A percentile compares a stretch with the other conserved stretches of the same genome.
phyloP scores from a whole-genome alignment of 2,113 vertebrate genomes.

The Nothobranchius kuhntae region DNA sequence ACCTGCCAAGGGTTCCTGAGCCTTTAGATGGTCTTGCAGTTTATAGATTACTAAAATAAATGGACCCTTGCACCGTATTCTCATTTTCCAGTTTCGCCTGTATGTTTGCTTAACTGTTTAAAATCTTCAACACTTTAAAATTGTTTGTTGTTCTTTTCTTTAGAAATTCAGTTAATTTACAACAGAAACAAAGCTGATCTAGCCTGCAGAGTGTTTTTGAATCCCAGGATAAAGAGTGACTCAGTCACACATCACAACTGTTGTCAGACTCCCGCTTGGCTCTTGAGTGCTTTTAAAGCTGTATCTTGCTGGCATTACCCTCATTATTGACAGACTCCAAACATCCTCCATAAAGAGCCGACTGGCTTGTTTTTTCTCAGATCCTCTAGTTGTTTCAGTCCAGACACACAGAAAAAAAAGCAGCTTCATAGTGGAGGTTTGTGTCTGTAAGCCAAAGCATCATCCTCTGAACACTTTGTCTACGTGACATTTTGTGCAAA shows the following conservation, averaged over 20 bases:
- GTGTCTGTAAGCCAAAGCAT: slow-evolving; percentile 18
- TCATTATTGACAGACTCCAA: slow-evolving; percentile 60
- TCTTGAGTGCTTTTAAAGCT: slow-evolving; percentile 50
- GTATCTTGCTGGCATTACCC: slow-evolving; percentile 36
- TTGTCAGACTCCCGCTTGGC: slow-evolving; percentile 36
- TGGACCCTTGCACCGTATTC: no score
- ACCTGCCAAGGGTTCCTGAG: no score
- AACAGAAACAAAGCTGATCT: background rate
- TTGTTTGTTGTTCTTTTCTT: background rate
- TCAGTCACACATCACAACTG: slow-evolving; percentile 24
- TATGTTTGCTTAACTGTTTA: no score
- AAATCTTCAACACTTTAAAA: no score
- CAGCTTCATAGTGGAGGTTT: slow-evolving; percentile 28
- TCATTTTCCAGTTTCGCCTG: no score
- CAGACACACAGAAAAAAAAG: slow-evolving; percentile 7
- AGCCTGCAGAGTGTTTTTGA: slow-evolving; percentile 36
- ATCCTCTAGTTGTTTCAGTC: slow-evolving; percentile 29
- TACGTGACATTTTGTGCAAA: slow-evolving; percentile 29
- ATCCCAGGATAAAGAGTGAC: slow-evolving; percentile 29
- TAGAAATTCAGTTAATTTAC: background rate
- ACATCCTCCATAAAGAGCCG: slow-evolving; percentile 21
- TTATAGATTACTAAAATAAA: no score
- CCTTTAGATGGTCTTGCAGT: no score
- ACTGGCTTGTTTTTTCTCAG: slow-evolving; percentile 8
- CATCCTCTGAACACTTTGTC: slow-evolving; percentile 21